Percentiles rank a stretch among this genome's conserved stretches.
Evolutionary conservation across 2,888 invertebrate genomes (phyloP).

Genomic region (Cheilosia vernalis): DNA sequence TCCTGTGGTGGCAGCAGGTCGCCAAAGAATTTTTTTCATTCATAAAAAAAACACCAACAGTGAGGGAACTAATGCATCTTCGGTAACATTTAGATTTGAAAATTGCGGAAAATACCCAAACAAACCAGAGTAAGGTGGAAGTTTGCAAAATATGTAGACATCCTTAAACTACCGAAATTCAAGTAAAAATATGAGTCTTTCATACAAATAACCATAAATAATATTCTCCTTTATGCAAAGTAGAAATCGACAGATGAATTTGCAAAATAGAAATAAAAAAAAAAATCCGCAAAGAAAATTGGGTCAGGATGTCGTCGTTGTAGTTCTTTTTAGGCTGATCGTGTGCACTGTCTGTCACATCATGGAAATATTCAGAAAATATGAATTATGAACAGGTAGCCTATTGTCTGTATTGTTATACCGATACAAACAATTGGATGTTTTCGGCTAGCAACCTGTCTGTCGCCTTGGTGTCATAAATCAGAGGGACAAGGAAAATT

Average conservation of each 20-base stretch:
- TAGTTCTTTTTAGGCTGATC: conserved; percentile 28
- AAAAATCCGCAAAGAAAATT: conserved; percentile 21
- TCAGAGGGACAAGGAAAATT: conserved; percentile 9
- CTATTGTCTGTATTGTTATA: conserved; percentile 38
- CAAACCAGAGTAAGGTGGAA: conserved; percentile 76
- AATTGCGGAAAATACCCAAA: conserved; percentile 75
- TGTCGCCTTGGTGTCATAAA: conserved; percentile 40
- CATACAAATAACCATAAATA: conserved; percentile 53
- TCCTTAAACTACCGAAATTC: conserved; percentile 53
- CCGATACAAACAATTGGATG: conserved; percentile 22
- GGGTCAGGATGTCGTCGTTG: conserved; percentile 57
- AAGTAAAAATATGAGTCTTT: conserved; percentile 34
- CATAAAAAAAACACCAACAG: conserved; percentile 25
- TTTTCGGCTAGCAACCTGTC: conserved; percentile 27
- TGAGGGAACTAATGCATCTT: conserved; percentile 43
- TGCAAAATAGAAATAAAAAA: conserved; percentile 30
- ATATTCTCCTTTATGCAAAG: conserved; percentile 50
- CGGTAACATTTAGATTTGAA: conserved; percentile 15
- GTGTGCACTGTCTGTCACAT: conserved; percentile 40
- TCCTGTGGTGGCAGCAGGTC: conserved; percentile 56
- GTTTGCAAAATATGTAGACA: conserved; percentile 76
- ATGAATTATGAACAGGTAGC: conserved; percentile 74
- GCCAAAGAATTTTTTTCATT: conserved; percentile 36
- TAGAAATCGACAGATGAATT: conserved; percentile 57
- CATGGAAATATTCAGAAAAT: conserved; percentile 42